These are phyloP conservation scores for Mesorhabditis sp. DNA, from an alignment of 2,888 invertebrate genomes.

Conservation along the genomic window DNA sequence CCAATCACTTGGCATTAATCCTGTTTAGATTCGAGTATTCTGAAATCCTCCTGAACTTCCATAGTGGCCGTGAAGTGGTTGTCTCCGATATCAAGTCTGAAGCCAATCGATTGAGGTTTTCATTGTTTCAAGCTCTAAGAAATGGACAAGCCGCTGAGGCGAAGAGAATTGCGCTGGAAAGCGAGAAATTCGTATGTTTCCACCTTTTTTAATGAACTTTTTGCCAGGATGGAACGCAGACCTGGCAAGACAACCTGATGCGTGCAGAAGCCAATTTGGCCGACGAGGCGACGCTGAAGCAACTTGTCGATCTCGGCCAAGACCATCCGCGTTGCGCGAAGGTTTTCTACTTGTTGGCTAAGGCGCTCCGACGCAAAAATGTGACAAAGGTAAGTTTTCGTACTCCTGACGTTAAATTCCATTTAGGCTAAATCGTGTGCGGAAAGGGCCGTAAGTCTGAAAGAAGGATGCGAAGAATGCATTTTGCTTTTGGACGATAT, in stretches of 20 bases:
- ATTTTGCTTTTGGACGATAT: slow-evolving; percentile 19
- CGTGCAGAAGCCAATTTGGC: too few species aligned
- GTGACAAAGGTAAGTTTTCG: slow-evolving; percentile 14
- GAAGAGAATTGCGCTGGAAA: too few species aligned
- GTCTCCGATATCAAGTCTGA: too few species aligned
- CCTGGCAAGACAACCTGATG: too few species aligned
- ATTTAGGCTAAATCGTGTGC: slow-evolving; percentile 17
- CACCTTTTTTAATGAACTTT: too few species aligned
- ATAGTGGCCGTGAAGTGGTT: neutral
- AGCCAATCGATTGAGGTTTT: too few species aligned
- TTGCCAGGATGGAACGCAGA: too few species aligned
- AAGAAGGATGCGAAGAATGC: slow-evolving; percentile 27
- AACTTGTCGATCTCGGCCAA: neutral
- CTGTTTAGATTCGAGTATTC: neutral
- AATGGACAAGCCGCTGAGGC: too few species aligned
- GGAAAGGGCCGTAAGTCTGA: slow-evolving; percentile 30
- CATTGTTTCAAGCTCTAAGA: too few species aligned
- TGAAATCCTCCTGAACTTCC: neutral
- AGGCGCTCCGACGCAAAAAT: slow-evolving; percentile 19
- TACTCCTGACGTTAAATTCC: neutral
- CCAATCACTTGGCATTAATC: neutral
- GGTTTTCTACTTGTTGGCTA: slow-evolving; percentile 28
- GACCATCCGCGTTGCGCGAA: slow-evolving; percentile 22
- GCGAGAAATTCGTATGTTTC: too few species aligned
- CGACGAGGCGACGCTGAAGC: neutral